Base-by-base conservation (phyloP, 2,888 invertebrate species). In the Trimorus sp. region DNA sequence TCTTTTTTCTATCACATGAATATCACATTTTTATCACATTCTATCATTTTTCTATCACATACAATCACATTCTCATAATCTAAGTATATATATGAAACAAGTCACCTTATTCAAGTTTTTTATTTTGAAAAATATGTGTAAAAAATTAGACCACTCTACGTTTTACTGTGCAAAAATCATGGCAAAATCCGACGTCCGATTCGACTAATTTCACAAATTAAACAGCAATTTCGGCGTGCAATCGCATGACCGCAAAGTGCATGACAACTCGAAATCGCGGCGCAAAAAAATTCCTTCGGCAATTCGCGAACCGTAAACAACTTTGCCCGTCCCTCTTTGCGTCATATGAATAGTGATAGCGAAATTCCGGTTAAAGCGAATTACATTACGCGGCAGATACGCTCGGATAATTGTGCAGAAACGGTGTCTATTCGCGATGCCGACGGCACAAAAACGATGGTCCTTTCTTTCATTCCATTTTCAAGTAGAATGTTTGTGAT, bases 401-500 rank as follows among this genome's bases (percentile, higher is more conserved):
- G 59, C 37, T 75, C 14, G 53, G 70, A 75, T 60, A 75, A 75
- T 70, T 56, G 56, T 45, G 42, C 69, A 38, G 16, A 68, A 66
- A 60, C 60, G 51, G 16, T 66, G 58, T 74, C 65, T 56, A 65
- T 26, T 8, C 45, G 60, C 53, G 45, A 58, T 54, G 53, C 37
- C 37, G 54, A 48, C 42, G 51, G 37, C 51, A 63, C 77, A 70
- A 65, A 78, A 78, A 71, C 70, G 65, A 56, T 14, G 37, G 59
- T 42, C 49, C 68, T 68, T 68, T 69, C 60, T 76, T 68, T 69
- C 68, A 60, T 76, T 70, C 54, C 9, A 69, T 69, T 77, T 77
- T 51, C 58, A 70, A 48, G 63, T 63, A 49, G 71, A 71, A 71
- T 71, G 66, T 71, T 66, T 60, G 71, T 59, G 71, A 78, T 78